Percentiles rank a stretch among this genome's conserved stretches.
Conservation (phyloP, 2,797 vertebrate genomes). For the Pipistrellus nathusii region DNA sequence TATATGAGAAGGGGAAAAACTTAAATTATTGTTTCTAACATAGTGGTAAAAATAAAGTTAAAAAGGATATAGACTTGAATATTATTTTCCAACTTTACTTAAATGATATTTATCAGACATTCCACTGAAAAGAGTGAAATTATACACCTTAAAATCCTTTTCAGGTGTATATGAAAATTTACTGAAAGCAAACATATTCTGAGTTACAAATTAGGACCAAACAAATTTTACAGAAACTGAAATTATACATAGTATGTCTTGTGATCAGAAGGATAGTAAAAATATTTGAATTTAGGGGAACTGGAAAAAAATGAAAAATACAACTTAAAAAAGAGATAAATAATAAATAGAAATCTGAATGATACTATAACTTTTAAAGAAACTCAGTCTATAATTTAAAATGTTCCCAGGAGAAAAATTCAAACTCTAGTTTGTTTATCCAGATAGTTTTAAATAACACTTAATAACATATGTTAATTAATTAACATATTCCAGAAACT, state of each 20-base stretch:
- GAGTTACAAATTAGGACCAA: not conserved
- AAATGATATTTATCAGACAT: not conserved
- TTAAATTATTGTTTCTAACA: not conserved
- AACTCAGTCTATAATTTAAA: not conserved
- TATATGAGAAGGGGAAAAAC: not conserved
- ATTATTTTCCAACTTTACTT: not conserved
- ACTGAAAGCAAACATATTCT: not conserved
- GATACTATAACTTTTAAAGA: not conserved
- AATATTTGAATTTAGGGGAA: not conserved
- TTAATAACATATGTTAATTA: not conserved
- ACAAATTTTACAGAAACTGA: not conserved
- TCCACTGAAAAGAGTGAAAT: not conserved
- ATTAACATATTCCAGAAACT: not conserved
- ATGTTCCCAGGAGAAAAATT: not conserved
- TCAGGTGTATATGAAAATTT: not conserved
- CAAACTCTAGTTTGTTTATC: not conserved
- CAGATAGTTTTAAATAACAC: not conserved
- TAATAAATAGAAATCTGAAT: not conserved
- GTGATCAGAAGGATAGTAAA: not conserved
- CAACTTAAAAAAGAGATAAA: not conserved
- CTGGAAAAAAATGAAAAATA: conserved; percentile 13
- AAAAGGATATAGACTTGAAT: not conserved
- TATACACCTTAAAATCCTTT: too few relatives aligned
- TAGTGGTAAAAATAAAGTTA: not conserved
- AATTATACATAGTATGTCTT: not conserved